Base-by-base conservation (phyloP, 2,797 vertebrate species). In the Mastacembelus armatus region DNA sequence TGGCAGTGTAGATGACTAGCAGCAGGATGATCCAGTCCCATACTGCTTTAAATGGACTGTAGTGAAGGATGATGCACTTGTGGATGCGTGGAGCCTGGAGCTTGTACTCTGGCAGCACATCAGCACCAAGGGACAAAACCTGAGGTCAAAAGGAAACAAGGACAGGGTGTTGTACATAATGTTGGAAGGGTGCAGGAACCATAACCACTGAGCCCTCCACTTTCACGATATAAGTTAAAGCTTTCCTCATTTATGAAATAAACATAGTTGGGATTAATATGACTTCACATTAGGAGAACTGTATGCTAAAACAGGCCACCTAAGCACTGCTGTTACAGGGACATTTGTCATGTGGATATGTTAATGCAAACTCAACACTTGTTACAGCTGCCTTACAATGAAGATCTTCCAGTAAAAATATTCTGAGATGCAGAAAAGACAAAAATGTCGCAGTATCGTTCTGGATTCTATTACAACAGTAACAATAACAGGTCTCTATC, bases 1-100 rank as follows among this genome's bases (percentile, higher is more conserved):
- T 88, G 0, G 98, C 98, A 0, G 98, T 99, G 92, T 99, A 99
- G 92, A 99, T 98, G 89, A 99, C 98, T 81, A 99, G 93, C 86
- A 99, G 94, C 43, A 99, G 94, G 89, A 99, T 98, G 52, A 99
- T 90, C 98, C 98, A 99, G 92, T 99, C 98, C 98, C 98, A 99
- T 40, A 99, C 95, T 0, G 98, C 98, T 92, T 99, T 99, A 93
- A 99, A 99, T 59, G 98, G 98, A 84, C 98, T 99, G 87, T 99
- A 99, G 93, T 99, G 98, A 48, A 99, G 94, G 90, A 99, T 96
- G 85, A 97, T 99, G 93, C 97, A 98, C 66, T 94, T 95, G 91
- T 99, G 98, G 88, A 99, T 96, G 39, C 96, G 96, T 0, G 98
- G 98, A 0, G 96, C 96, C 90, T 99, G 98, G 56, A 99, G 95